Evolutionary conservation across 2,113 vertebrate genomes (phyloP), one percentile per base, ranked within the genome.

Genomic region (Erythrolamprus reginae): DNA sequence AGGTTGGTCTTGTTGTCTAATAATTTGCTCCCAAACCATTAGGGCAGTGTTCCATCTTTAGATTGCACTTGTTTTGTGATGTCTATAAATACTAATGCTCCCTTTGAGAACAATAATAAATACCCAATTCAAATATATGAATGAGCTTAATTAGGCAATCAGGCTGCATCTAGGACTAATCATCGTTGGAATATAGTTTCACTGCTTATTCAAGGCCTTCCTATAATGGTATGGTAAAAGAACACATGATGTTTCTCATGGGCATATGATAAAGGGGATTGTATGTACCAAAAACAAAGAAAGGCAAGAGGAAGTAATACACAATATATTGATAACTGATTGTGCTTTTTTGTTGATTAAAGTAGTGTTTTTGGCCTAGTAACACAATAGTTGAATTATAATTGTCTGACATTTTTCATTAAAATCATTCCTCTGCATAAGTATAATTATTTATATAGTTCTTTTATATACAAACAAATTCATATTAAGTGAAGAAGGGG

Each of bases 91-190:
- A 86, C 89, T 86, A 86, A 82, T 87, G 70, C 89, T 91, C 33
- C 47, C 33, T 87, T 65, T 9, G 42, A 92, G 65, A n/a, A 91
- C 33, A 82, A 53, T 92, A 89, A 89, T 87, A 91, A 91, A 89
- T 86, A 86, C 65, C 83, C 24, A 83, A 90, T 87, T 90, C 89
- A 91, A 87, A 58, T 33, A 89, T 91, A 70, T 91, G 90, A 91
- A 91, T 91, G 93, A 56, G 28, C n/a, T 92, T 95, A 93, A 93
- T 95, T 95, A 92, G 89, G 58, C 53, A 94, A 94, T 90, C 90
- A 56, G 77, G 50, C 45, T 87, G 91, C 92, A 87, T 93, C 70
- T 82, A 93, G 90, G 48, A 15, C 50, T 89, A 96, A 94, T 93
- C 65, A 93, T 93, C 90, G 87, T 61, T 61, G 86, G 92, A 92